Percentiles rank a stretch among this genome's conserved stretches.
phyloP scores from a whole-genome alignment of 2,113 vertebrate species.

The Cryptotis parvus region DNA sequence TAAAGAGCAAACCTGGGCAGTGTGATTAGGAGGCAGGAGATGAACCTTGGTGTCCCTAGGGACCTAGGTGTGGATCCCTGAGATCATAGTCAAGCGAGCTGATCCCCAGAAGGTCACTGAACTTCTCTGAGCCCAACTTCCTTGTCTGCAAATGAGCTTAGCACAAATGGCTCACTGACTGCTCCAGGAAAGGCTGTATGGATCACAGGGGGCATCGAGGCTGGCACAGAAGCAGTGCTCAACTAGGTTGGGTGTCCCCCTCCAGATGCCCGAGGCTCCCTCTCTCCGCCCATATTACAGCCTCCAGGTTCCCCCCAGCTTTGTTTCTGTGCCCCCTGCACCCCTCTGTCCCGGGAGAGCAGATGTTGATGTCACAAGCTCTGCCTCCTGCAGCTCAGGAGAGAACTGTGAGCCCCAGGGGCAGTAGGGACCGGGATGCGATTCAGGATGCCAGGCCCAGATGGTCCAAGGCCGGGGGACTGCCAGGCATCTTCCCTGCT shows the following conservation, averaged over 20 bases:
- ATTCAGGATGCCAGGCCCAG: background rate
- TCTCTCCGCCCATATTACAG: background rate
- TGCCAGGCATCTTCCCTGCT: background rate
- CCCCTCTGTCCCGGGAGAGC: background rate
- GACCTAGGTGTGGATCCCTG: background rate
- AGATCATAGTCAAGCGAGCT: background rate
- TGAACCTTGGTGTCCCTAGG: background rate
- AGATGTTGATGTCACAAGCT: background rate
- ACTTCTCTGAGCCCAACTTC: background rate
- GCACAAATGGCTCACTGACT: background rate
- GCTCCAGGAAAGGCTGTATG: background rate
- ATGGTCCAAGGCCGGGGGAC: background rate
- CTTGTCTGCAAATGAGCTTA: background rate
- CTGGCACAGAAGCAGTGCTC: background rate
- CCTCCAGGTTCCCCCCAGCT: background rate
- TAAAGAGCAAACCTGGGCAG: background rate
- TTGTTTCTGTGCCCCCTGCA: background rate
- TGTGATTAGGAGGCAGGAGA: background rate
- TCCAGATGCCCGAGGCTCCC: background rate
- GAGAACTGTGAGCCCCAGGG: fast-evolving
- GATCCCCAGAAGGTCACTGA: background rate
- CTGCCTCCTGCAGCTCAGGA: background rate
- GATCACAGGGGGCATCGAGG: background rate
- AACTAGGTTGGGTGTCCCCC: background rate
- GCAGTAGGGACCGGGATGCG: fast-evolving